A percentile compares a stretch with the other conserved stretches of the same genome.
Evolutionary conservation across 2,113 vertebrate genomes (phyloP).

Genomic region (Thunnus maccoyii): DNA sequence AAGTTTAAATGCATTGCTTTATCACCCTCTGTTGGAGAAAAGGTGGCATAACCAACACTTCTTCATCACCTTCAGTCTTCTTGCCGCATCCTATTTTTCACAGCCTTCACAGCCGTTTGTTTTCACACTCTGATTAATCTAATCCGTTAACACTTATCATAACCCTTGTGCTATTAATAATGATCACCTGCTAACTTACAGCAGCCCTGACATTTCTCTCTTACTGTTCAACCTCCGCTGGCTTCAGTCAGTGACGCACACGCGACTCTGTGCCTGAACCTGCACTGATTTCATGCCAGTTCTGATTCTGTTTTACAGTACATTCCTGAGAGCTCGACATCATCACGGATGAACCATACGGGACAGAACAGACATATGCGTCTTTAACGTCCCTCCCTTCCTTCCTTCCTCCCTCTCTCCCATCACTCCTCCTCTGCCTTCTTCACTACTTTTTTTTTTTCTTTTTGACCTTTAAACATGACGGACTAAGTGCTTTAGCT

Average conservation of each 20-base stretch:
- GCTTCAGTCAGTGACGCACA: neutral
- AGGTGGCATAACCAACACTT: neutral
- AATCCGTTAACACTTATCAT: neutral
- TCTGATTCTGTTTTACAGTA: slow-evolving; percentile 43
- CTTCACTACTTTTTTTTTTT: slow-evolving; percentile 29
- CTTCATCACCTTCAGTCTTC: neutral
- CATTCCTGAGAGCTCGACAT: slow-evolving; percentile 58
- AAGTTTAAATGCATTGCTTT: slow-evolving; percentile 7
- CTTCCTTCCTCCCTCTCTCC: slow-evolving; percentile 8
- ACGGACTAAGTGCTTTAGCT: slow-evolving; percentile 76
- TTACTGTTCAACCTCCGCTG: slow-evolving; percentile 1
- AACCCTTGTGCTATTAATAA: neutral
- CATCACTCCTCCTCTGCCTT: slow-evolving; percentile 43
- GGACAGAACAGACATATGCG: slow-evolving; percentile 39
- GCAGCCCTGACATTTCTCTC: neutral
- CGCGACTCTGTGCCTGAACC: slow-evolving; percentile 10
- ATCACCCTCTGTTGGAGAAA: slow-evolving; percentile 72
- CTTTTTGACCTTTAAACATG: slow-evolving; percentile 66
- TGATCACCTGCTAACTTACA: neutral
- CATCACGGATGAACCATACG: slow-evolving; percentile 40
- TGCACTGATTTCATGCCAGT: slow-evolving; percentile 26
- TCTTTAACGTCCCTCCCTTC: slow-evolving; percentile 18
- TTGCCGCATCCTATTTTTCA: neutral
- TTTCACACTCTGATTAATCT: neutral
- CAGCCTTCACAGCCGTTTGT: too few species aligned